Base-by-base conservation (phyloP, 1,140 invertebrate genomes). In the Drosophila nikananu region DNA sequence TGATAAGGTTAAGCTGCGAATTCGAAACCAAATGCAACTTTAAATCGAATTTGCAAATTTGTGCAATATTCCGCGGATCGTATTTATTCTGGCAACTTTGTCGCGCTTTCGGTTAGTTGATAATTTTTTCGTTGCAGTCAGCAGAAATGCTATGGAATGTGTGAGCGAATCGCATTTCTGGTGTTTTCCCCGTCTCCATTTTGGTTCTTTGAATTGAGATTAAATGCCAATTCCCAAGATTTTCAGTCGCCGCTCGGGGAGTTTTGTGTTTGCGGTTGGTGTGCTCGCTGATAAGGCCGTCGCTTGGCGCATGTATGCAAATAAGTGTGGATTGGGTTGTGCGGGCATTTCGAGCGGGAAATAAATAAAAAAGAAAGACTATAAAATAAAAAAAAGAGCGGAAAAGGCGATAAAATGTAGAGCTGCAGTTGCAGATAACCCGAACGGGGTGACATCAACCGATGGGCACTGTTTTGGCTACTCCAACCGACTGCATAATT, bases 401-500 rank as follows among this genome's bases (percentile, higher is more conserved):
- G 27, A 42, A 41, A 42, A 48, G 52, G 68, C 68, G 51, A 71
- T 72, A 58, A 72, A 71, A 61, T 21, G 23, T 19, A 51, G 27
- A 59, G 54, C 21, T 73, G 70, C 70, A 72, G 30, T 42, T 59
- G 44, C 67, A 73, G 70, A 73, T 73, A 73, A 73, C 63, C 30
- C n/a, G 54, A 13, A 21, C 35, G 49, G 41, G 41, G 27, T 74
- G 70, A 75, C 70, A 75, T 75, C 72, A 75, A 75, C 75, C 51
- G 74, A 77, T 66, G 51, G 74, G 52, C 74, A 77, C 52, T 77
- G 74, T 66, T 75, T 55, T 76, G 73, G 27, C 46, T 46, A 13
- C 49, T 23, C 30, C 19, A 12, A 35, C 3, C 48, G 65, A 70
- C 77, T 89, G 86, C 81, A 84, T 87, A 87, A 89, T 90, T 84